Evolutionary conservation across 2,888 invertebrate genomes (phyloP).

Genomic region (Rhingia campestris): DNA sequence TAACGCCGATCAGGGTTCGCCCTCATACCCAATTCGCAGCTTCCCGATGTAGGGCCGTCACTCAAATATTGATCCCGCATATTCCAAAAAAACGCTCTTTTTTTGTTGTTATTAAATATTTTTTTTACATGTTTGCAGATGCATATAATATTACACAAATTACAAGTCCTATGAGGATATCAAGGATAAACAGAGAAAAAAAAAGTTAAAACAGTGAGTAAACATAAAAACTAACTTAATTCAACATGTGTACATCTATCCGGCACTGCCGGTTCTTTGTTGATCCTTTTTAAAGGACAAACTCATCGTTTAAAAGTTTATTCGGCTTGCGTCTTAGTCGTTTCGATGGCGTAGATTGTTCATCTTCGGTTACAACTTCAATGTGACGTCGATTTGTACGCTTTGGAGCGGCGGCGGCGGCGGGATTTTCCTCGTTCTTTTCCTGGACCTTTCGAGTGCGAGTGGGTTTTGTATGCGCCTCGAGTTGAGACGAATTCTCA

Average conservation of each 20-base stretch:
- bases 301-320: slow-evolving; percentile 30
- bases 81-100: not conserved
- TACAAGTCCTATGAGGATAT: slow-evolving; percentile 24
- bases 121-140: slow-evolving; percentile 48
- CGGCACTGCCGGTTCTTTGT: slow-evolving; percentile 9
- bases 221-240: not conserved
- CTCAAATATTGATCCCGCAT: too few relatives aligned
- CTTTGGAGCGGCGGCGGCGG: not conserved
- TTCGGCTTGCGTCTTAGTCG: slow-evolving; percentile 48
- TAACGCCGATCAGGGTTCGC: too few relatives aligned
- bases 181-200: slow-evolving; percentile 2
- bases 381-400: slow-evolving; percentile 9
- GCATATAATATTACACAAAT: slow-evolving; percentile 53
- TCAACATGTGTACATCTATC: not conserved
- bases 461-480: slow-evolving; percentile 9
- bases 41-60: too few relatives aligned
- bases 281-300: not conserved
- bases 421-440: slow-evolving; percentile 2
- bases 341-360: slow-evolving; percentile 38
- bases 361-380: slow-evolving; percentile 11
- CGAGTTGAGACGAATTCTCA: not conserved
- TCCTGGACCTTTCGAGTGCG: slow-evolving; percentile 11
- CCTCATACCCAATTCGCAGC: too few relatives aligned
- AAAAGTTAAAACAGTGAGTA: slow-evolving; percentile 20
- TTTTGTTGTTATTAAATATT: slow-evolving; percentile 14